Evolutionary conservation across 2,888 invertebrate genomes (phyloP), one percentile per base, ranked within the genome.

Genomic region (Stenoptilia bipunctidactyla): DNA sequence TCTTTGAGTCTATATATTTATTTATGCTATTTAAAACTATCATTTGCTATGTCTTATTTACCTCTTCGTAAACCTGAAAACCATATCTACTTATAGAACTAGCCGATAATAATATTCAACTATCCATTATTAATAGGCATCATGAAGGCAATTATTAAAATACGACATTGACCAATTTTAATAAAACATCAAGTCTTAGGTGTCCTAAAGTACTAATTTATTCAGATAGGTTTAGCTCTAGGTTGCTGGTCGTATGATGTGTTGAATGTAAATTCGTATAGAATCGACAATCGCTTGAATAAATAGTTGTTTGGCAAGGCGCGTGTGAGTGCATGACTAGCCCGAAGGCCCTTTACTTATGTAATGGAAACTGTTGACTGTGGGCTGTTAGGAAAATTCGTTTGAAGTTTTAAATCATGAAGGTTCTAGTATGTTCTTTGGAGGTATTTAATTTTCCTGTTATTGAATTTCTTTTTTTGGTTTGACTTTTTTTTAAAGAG

Each of bases 151-250:
- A 20, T 20, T 20, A 20, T 20, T 20, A 48, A 52, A 51, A 55
- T 51, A 53, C 52, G 61, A 55, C 61, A 63, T 61, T 66, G 62
- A 62, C 63, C 62, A 59, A 56, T 59, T 57, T 57, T 58, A 62
- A 55, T 49, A 50, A 53, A 45, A 51, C 47, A 43, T 42, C 41
- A 33, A 25, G 15, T 12, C 30, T 15, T 39, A 34, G 20, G 20
- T 20, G 20, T 20, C 20, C 20, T 20, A 30, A 30, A 10, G 13
- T 10, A 30, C 30, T 12, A 12, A 30, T 12, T 30, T 30, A 30
- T 30, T 10, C 30, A 3, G n/a, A 8, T 8, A 30, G 30, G 30
- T 30, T 30, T 10, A 10, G 10, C n/a, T 25, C 27, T 30, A 30
- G 30, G 30, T 10, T 30, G 20, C n/a, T n/a, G n/a, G n/a, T n/a